phyloP scores from a whole-genome alignment of 2,888 invertebrate species.

The Aleiodes leptofemur region DNA sequence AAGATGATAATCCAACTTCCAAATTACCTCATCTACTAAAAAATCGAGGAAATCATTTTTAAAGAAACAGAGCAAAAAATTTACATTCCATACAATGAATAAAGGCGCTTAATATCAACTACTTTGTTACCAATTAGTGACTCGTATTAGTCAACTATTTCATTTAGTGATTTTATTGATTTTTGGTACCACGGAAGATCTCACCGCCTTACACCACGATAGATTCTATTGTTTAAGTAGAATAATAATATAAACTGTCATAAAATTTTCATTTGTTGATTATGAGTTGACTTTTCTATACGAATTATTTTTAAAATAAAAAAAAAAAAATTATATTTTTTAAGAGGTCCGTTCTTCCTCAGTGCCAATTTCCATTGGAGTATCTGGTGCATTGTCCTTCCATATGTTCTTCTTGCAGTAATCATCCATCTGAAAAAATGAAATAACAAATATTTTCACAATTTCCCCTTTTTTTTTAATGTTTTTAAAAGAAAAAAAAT shows the following conservation, averaged over 20 bases:
- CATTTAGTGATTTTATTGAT: background rate
- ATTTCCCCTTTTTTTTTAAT: conserved; percentile 21
- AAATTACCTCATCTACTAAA: background rate
- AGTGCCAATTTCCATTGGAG: conserved; percentile 20
- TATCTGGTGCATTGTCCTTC: conserved; percentile 62
- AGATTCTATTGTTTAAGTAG: conserved; percentile 38
- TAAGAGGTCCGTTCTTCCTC: conserved; percentile 6
- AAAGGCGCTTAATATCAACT: conserved; percentile 16
- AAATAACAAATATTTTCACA: conserved; percentile 35
- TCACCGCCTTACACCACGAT: conserved; percentile 9
- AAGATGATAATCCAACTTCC: background rate
- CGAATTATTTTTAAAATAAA: conserved; percentile 35
- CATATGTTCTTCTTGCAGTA: conserved; percentile 73
- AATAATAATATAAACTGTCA: conserved; percentile 44
- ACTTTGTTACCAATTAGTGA: conserved; percentile 12
- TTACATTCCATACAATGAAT: conserved; percentile 11
- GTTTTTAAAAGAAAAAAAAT: conserved; percentile 24
- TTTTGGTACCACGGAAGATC: conserved; percentile 41
- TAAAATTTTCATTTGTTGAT: conserved; percentile 30
- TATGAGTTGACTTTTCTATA: conserved; percentile 26
- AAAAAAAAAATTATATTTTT: conserved; percentile 11
- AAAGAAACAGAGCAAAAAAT: conserved; percentile 1
- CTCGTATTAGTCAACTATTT: background rate
- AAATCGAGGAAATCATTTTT: background rate
- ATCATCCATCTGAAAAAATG: conserved; percentile 68